Conservation (phyloP, 2,113 vertebrate species). For the Nesogale talazaci region DNA sequence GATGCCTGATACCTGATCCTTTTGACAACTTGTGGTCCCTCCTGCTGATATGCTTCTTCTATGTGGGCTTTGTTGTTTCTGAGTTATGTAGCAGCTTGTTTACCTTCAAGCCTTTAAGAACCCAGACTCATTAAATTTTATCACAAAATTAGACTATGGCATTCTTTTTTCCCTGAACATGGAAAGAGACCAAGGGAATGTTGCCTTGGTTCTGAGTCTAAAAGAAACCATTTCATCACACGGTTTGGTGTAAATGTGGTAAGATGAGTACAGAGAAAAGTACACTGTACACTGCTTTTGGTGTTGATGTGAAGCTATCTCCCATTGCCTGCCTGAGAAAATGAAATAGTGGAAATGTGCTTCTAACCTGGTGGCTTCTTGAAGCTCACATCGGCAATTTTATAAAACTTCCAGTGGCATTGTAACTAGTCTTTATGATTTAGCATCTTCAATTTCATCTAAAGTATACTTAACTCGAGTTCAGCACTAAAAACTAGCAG, state of each 20-base stretch:
- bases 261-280: conserved; percentile 33
- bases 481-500: conserved; percentile 38
- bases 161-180: conserved; percentile 62
- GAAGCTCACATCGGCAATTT: conserved; percentile 66
- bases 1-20: too few relatives aligned
- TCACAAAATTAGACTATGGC: conserved; percentile 38
- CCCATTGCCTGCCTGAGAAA: conserved; percentile 36
- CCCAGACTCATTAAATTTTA: too few relatives aligned
- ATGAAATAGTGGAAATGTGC: conserved; percentile 52
- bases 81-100: too few relatives aligned
- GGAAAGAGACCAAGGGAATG: not conserved
- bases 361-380: conserved; percentile 57
- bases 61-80: too few relatives aligned
- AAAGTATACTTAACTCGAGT: conserved; percentile 11
- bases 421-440: conserved; percentile 72
- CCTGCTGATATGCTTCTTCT: too few relatives aligned
- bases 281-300: not conserved
- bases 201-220: conserved; percentile 29
- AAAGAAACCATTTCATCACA: conserved; percentile 9
- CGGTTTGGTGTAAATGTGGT: not conserved
- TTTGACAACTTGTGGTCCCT: too few relatives aligned
- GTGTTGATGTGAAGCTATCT: not conserved
- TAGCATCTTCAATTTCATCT: conserved; percentile 66
- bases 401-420: conserved; percentile 69
- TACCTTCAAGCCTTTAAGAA: too few relatives aligned